Evolutionary conservation across 2,113 vertebrate genomes (phyloP).

Genomic region (Triplophysa siluroides): DNA sequence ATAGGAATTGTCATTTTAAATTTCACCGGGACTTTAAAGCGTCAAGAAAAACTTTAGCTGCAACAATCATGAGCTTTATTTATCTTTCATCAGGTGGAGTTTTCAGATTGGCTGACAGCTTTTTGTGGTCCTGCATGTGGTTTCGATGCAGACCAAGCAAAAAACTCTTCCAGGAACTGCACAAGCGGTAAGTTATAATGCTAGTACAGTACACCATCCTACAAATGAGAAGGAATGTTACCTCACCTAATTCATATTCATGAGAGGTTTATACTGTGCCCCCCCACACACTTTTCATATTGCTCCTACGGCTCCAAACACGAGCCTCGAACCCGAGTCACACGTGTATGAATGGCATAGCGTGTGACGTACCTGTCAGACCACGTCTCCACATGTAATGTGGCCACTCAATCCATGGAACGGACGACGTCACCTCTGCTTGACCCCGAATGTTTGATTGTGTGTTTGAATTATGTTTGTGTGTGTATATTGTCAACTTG

Average conservation of each 20-base stretch:
- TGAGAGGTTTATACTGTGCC: background rate
- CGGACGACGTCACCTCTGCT: conserved; percentile 51
- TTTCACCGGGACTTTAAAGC: too few relatives aligned
- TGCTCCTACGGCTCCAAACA: background rate
- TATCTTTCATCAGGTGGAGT: too few relatives aligned
- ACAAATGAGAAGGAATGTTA: background rate
- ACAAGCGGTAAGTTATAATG: too few relatives aligned
- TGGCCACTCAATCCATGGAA: background rate
- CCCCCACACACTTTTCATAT: background rate
- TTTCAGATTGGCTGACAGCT: too few relatives aligned
- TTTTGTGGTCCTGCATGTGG: too few relatives aligned
- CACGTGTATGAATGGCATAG: background rate
- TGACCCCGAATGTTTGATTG: conserved; percentile 62
- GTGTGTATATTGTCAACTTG: conserved; percentile 47
- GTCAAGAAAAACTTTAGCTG: too few relatives aligned
- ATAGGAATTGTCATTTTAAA: too few relatives aligned
- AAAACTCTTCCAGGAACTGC: too few relatives aligned
- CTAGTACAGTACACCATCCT: too few relatives aligned
- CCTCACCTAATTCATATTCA: background rate
- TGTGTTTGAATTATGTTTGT: conserved; percentile 68
- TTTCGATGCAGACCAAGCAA: too few relatives aligned
- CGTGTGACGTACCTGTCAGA: background rate
- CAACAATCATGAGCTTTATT: too few relatives aligned
- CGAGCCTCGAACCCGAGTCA: background rate
- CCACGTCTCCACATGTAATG: background rate